A percentile compares a stretch with the other conserved stretches of the same genome.
Evolutionary conservation across 2,888 invertebrate genomes (phyloP).

Genomic region (Drosophila histrio): DNA sequence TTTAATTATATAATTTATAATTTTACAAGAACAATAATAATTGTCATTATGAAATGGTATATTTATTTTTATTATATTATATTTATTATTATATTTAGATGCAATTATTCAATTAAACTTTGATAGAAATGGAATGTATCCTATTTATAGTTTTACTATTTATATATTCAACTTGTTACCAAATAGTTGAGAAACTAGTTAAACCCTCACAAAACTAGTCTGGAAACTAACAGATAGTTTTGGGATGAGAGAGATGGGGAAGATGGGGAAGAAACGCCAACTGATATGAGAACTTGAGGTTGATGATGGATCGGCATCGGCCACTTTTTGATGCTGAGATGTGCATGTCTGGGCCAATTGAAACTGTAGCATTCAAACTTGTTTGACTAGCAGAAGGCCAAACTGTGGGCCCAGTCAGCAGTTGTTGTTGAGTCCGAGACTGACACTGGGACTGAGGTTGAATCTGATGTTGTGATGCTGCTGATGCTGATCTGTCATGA

Average conservation of each 20-base stretch:
- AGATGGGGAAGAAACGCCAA: slow-evolving; percentile 28
- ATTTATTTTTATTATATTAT: too few relatives aligned
- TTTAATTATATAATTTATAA: too few relatives aligned
- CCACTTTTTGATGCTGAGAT: slow-evolving; percentile 40
- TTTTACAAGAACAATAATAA: too few relatives aligned
- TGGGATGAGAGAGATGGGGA: background rate
- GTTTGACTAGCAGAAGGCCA: slow-evolving; percentile 60
- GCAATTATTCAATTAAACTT: background rate
- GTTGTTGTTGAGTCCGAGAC: slow-evolving; percentile 3
- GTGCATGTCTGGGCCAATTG: slow-evolving; percentile 48
- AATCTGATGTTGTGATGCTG: slow-evolving; percentile 41
- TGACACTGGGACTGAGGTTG: slow-evolving; percentile 30
- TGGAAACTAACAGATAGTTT: background rate
- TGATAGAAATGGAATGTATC: background rate
- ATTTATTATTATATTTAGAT: background rate
- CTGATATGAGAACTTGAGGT: slow-evolving; percentile 39
- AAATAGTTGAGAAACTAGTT: slow-evolving; percentile 18
- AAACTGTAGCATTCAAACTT: slow-evolving; percentile 48
- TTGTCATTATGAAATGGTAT: too few relatives aligned
- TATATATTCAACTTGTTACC: slow-evolving; percentile 6
- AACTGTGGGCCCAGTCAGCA: slow-evolving; percentile 52
- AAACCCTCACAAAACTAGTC: slow-evolving; percentile 23
- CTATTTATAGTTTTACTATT: background rate
- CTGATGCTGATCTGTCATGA: slow-evolving; percentile 70
- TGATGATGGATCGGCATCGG: slow-evolving; percentile 56